Percentiles rank a stretch among this genome's conserved stretches.
Evolutionary conservation across 2,888 invertebrate species (phyloP).

Genomic region (Hemithea aestivaria): DNA sequence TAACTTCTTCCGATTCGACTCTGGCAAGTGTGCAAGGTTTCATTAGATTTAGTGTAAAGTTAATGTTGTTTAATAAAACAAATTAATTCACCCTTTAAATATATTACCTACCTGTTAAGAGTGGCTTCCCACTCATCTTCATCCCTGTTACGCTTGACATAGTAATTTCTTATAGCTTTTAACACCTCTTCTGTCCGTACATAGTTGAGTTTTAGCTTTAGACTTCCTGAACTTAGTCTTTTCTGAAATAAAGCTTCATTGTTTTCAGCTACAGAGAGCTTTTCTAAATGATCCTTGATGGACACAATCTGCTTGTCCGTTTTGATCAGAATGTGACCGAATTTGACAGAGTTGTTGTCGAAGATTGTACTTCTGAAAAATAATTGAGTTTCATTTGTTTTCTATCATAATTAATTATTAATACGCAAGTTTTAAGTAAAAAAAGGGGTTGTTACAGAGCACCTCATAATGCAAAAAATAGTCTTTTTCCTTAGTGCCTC

Average conservation of each 20-base stretch:
- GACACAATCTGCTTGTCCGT: constrained; percentile 26
- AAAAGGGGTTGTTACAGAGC: too few relatives aligned
- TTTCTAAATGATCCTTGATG: constrained; percentile 35
- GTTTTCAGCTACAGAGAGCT: constrained; percentile 38
- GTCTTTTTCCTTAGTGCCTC: too few relatives aligned
- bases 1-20: too few relatives aligned
- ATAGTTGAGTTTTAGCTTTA: constrained; percentile 41
- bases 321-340: constrained; percentile 51
- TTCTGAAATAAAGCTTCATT: constrained; percentile 43
- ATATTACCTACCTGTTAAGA: constrained; percentile 29
- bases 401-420: too few relatives aligned
- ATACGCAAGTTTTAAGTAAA: too few relatives aligned
- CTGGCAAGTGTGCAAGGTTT: too few relatives aligned
- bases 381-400: too few relatives aligned
- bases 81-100: too few relatives aligned
- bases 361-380: constrained; percentile 57
- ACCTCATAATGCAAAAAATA: too few relatives aligned
- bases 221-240: constrained; percentile 35
- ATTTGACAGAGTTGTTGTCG: constrained; percentile 56
- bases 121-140: constrained; percentile 22
- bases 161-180: constrained; percentile 35
- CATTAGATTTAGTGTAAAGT: too few relatives aligned
- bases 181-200: constrained; percentile 34
- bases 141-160: constrained; percentile 25
- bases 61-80: too few relatives aligned